Conservation (phyloP, 2,888 invertebrate species). For the Cataglyphis albicans region DNA sequence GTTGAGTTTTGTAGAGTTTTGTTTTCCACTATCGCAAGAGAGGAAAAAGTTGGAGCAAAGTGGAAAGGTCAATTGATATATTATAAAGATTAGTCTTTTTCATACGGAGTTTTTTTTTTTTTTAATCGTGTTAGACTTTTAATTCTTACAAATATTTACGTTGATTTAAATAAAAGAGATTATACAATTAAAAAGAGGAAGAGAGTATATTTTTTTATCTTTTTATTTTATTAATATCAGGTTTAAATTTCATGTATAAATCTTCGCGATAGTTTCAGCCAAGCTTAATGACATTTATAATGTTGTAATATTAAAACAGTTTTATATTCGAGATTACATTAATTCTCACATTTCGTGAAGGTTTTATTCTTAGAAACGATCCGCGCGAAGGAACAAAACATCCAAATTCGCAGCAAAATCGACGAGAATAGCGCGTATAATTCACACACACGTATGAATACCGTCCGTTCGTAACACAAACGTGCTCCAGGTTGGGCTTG, state of each 20-base stretch:
- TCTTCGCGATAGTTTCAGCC: not conserved
- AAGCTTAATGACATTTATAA: not conserved
- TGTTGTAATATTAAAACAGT: not conserved
- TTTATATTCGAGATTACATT: constrained; percentile 12
- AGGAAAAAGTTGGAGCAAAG: constrained; percentile 27
- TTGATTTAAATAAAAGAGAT: not conserved
- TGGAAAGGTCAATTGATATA: not conserved
- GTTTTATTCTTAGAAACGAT: not conserved
- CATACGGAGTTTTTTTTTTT: not conserved
- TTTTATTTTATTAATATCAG: not conserved
- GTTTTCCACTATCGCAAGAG: constrained; percentile 7
- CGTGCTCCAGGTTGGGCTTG: constrained; percentile 15
- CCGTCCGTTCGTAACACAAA: not conserved
- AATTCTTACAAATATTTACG: constrained; percentile 2
- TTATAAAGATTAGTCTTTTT: constrained; percentile 15
- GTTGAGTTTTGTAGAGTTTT: constrained; percentile 32
- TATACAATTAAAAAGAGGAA: not conserved
- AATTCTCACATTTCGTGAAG: constrained; percentile 5
- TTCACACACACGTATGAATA: constrained; percentile 18
- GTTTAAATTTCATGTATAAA: not conserved
- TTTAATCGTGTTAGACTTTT: not conserved
- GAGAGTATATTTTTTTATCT: not conserved
- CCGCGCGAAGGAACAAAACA: not conserved
- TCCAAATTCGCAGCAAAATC: constrained; percentile 11
- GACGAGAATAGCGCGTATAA: not conserved